These are phyloP conservation scores for Chaetodon trifasciatus DNA, from an alignment of 2,797 vertebrate genomes.

Conservation along the genomic window DNA sequence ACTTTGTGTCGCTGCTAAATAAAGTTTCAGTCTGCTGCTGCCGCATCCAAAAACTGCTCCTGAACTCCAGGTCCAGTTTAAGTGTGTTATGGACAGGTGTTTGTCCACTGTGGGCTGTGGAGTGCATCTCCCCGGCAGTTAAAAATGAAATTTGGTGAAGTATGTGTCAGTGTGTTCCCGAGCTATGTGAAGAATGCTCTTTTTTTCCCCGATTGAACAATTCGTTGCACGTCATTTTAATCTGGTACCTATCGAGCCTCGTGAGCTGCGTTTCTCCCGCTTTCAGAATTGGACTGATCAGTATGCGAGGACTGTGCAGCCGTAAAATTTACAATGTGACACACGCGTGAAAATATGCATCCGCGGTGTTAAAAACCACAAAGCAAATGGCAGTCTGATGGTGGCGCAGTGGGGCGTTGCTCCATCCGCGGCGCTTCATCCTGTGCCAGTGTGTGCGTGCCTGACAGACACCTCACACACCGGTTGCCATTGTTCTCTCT, in stretches of 20 bases:
- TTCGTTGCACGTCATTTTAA: no score
- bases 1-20: slow-evolving; percentile 27
- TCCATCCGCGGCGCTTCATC: slow-evolving; percentile 64
- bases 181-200: no score
- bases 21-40: slow-evolving; percentile 53
- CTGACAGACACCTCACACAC: slow-evolving; percentile 81
- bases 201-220: no score
- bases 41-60: slow-evolving; percentile 34
- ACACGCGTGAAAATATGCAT: slow-evolving; percentile 52
- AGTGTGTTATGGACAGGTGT: slow-evolving; percentile 71
- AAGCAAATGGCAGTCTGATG: slow-evolving; percentile 51
- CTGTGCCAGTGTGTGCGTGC: slow-evolving; percentile 67
- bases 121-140: slow-evolving; percentile 62
- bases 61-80: slow-evolving; percentile 59
- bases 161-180: no score
- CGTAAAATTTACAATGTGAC: slow-evolving; percentile 30
- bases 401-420: slow-evolving; percentile 61
- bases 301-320: background rate
- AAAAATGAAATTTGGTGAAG: slow-evolving; percentile 43
- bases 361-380: slow-evolving; percentile 25
- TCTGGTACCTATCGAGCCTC: background rate
- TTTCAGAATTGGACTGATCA: slow-evolving; percentile 3
- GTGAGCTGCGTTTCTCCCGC: background rate
- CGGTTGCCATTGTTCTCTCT: slow-evolving; percentile 82
- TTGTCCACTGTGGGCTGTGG: slow-evolving; percentile 66